Evolutionary conservation across 2,797 vertebrate genomes (phyloP), one percentile per base, ranked within the genome.

Genomic region (Malurus leucopterus): DNA sequence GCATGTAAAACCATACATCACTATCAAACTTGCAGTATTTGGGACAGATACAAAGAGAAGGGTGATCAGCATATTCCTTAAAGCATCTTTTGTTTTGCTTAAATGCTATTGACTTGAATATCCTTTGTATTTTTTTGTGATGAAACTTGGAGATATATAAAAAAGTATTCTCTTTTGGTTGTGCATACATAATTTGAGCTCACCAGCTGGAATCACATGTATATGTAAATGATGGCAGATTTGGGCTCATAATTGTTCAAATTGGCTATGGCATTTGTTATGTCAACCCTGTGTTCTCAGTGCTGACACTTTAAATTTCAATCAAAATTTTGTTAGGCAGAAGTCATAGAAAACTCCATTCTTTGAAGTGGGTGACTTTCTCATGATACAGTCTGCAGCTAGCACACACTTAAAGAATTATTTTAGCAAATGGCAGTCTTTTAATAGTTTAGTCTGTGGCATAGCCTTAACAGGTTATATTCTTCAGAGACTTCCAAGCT

Each of bases 231-330:
- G 46, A 82, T 0, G 38, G 88, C 91, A 94, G 92, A 94, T 94
- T 91, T 93, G 83, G 91, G 85, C 88, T 93, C 59, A 55, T 88
- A 93, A 89, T 92, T 91, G 89, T 93, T 94, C 91, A 75, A 80
- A 87, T 83, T 93, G 91, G 89, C 93, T 95, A 80, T 93, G 87
- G 81, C 87, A 83, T 94, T 94, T 91, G 75, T 92, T 92, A 91
- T 91, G 93, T 92, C 86, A 92, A 89, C 92, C 81, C 91, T 83
- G 83, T 91, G 86, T 95, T 91, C 92, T 95, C 92, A 86, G 71
- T 90, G 93, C 92, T 95, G 89, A 88, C 90, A 91, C 88, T 93
- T 93, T 87, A 46, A 84, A 91, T 90, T 95, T 93, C 86, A 88
- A 77, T 94, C 86, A 91, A 92, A 88, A 76, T 90, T 88, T 90